phyloP scores from a whole-genome alignment of 1,140 invertebrate genomes.

The Drosophila subpulchrella region DNA sequence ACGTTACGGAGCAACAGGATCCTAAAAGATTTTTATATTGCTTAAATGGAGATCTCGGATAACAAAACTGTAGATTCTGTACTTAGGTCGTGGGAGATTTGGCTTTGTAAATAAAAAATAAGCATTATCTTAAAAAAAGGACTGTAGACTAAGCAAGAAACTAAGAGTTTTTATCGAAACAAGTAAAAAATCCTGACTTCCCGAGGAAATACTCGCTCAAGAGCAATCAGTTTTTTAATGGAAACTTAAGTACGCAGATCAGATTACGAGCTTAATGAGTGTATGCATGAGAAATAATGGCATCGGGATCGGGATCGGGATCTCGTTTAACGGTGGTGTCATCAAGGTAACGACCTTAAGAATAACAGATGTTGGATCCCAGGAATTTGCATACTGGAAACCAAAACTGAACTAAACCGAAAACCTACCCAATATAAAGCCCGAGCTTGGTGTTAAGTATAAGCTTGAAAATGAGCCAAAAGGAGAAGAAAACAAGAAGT shows the following conservation, averaged over 20 bases:
- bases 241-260: constrained; percentile 46
- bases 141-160: constrained; percentile 14
- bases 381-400: constrained; percentile 45
- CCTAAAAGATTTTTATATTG: background rate
- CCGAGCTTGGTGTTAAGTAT: constrained; percentile 39
- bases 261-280: constrained; percentile 31
- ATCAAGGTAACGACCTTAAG: constrained; percentile 46
- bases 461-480: constrained; percentile 30
- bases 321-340: constrained; percentile 37
- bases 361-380: constrained; percentile 32
- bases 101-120: background rate
- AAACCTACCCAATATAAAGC: constrained; percentile 37
- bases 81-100: background rate
- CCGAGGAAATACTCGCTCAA: constrained; percentile 31
- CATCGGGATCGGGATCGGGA: constrained; percentile 5
- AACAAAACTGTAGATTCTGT: background rate
- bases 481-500: background rate
- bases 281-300: constrained; percentile 24
- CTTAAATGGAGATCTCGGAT: background rate
- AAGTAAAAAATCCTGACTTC: constrained; percentile 39
- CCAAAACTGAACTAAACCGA: constrained; percentile 3
- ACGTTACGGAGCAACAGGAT: background rate
- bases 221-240: constrained; percentile 43
- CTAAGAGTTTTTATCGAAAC: constrained; percentile 1
- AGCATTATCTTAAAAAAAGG: background rate